Conservation (phyloP, 2,797 vertebrate genomes). For the Melopsittacus undulatus region DNA sequence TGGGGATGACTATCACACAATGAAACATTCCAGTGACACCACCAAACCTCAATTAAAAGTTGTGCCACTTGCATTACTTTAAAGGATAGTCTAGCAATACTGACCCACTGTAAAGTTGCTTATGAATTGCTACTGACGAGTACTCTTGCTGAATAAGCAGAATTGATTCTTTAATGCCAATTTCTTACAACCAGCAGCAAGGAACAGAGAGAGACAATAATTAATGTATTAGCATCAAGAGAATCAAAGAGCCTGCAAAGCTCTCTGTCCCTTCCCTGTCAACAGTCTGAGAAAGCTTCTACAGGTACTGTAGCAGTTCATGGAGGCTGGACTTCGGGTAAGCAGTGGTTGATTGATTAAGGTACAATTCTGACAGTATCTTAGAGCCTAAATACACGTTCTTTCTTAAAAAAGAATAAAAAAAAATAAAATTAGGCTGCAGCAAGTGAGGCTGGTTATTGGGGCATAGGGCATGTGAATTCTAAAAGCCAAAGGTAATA, state of each 20-base stretch:
- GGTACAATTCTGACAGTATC: neutral
- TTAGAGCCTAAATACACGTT: neutral
- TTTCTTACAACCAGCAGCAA: slow-evolving; percentile 13
- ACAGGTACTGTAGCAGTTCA: neutral
- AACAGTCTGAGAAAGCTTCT: neutral
- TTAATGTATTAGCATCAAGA: slow-evolving; percentile 11
- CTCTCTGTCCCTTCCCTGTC: slow-evolving; percentile 7
- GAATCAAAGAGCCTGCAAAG: neutral
- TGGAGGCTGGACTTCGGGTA: neutral
- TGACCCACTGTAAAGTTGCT: neutral
- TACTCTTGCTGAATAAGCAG: slow-evolving; percentile 48
- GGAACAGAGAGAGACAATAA: slow-evolving; percentile 18
- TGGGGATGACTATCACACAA: neutral
- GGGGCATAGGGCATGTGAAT: fast-evolving
- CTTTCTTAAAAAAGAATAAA: neutral
- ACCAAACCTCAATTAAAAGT: slow-evolving; percentile 54
- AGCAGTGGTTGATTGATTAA: neutral
- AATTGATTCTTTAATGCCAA: slow-evolving; percentile 12
- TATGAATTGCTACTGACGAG: slow-evolving; percentile 5
- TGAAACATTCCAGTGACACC: neutral
- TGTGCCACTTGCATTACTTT: neutral
- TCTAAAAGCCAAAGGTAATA: neutral
- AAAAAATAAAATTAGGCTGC: neutral
- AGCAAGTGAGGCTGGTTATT: neutral
- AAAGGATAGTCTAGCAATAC: neutral